phyloP scores from a whole-genome alignment of 2,797 vertebrate genomes.

The Gila robusta region DNA sequence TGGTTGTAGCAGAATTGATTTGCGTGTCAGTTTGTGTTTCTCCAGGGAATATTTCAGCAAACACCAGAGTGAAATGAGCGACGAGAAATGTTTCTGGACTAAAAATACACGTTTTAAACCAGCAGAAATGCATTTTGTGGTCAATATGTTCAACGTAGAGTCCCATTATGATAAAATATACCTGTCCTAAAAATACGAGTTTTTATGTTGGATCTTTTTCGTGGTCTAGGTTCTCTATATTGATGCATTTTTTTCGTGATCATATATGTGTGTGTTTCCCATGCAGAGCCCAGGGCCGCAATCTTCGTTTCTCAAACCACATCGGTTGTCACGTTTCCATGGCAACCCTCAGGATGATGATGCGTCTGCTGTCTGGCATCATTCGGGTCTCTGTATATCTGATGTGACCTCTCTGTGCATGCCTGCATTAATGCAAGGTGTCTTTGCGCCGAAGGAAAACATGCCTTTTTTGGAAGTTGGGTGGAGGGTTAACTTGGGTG shows the following conservation, averaged over 20 bases:
- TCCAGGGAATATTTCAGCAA: conserved; percentile 11
- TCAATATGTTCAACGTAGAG: neutral
- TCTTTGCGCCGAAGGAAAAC: neutral
- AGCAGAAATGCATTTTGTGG: neutral
- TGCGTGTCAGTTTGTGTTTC: neutral
- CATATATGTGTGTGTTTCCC: neutral
- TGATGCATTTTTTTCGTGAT: neutral
- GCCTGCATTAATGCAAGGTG: conserved; percentile 25
- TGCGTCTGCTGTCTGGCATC: conserved; percentile 25
- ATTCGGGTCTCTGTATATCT: neutral
- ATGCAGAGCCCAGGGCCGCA: conserved; percentile 19
- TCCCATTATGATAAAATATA: neutral
- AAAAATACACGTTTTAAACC: neutral
- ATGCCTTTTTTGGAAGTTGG: neutral
- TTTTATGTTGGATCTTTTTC: neutral
- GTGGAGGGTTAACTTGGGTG: neutral
- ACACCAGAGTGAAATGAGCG: neutral
- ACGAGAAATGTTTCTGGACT: neutral
- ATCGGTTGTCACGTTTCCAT: conserved; percentile 28
- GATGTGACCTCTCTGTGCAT: conserved; percentile 11
- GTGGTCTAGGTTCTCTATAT: neutral
- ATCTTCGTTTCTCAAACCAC: conserved; percentile 8
- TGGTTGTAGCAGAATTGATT: neutral
- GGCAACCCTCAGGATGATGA: conserved; percentile 25
- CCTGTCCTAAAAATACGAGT: neutral